Base-by-base conservation (phyloP, 2,113 vertebrate species). In the Lamprotornis superbus region DNA sequence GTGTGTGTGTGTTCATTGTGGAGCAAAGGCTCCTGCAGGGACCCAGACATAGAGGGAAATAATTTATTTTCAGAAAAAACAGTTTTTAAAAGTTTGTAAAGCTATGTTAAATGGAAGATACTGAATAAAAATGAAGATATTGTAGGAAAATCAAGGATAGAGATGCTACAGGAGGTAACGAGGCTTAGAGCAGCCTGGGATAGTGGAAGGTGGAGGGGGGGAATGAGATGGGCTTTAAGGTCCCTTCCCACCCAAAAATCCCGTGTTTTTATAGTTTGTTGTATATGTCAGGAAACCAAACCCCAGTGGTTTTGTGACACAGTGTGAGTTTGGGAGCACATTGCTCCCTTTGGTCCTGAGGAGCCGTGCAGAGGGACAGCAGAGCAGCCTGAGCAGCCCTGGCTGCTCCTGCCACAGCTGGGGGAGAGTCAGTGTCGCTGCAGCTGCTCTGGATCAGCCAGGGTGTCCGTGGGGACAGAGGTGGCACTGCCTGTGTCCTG, bases 381-480 rank as follows among this genome's bases (percentile, higher is more conserved):
- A 18, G 80, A 12, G 68, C 50, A 21, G 11, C 1, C 0, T 5
- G 31, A 20, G 78, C 37, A 64, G 50, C 59, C 39, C 39, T 11
- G 37, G 37, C 37, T 39, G 37, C 37, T 39, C 37, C 37, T n/a
- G n/a, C n/a, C n/a, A n/a, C n/a, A n/a, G 50, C 50, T 16, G 16
- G 63, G 56, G 49, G 15, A 25, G 12, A 19, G 11, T 12, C 42
- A 3, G 0, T 24, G 14, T 39, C 39, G 24, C 37, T 53, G 31
- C 50, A 25, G 12, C 23, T 37, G 16, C 60, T 60, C 22, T 2
- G 0, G 1, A 2, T 1, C 5, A 33, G 19, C 21, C 79, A 7
- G 42, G 39, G 57, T 10, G 9, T 6, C 40, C 14, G 12, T 42
- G 40, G 40, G 40, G 40, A 2, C 4, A 12, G 27, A 20, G 35